Evolutionary conservation across 1,140 invertebrate species (phyloP).

Genomic region (Brachionus sp.): DNA sequence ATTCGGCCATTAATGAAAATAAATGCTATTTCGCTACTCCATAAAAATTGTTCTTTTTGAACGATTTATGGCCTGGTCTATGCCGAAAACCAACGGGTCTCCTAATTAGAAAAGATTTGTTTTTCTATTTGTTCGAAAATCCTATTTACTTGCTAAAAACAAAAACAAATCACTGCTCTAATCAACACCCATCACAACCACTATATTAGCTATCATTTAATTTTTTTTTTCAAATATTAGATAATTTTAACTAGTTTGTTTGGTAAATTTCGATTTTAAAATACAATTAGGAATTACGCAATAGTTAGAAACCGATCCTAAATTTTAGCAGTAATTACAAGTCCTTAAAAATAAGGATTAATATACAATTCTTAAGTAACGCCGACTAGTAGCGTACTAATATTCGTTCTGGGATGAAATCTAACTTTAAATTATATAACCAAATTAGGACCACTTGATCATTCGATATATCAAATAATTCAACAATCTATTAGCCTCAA

Average conservation of each 20-base stretch:
- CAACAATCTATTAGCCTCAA: conserved; percentile 17
- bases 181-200: background rate
- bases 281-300: conserved; percentile 23
- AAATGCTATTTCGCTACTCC: background rate
- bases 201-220: conserved; percentile 5
- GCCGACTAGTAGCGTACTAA: background rate
- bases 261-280: conserved; percentile 14
- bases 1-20: conserved; percentile 1
- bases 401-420: background rate
- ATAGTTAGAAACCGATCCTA: background rate
- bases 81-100: background rate
- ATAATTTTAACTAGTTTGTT: conserved; percentile 29
- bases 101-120: background rate
- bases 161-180: background rate
- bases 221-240: conserved; percentile 5
- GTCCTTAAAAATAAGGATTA: background rate
- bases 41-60: background rate
- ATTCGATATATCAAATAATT: conserved; percentile 19
- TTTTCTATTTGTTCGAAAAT: background rate
- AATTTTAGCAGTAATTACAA: conserved; percentile 19
- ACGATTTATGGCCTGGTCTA: background rate
- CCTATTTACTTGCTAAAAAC: background rate
- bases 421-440: conserved; percentile 19
- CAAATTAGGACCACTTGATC: conserved; percentile 26
- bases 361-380: background rate